phyloP scores from a whole-genome alignment of 2,797 vertebrate genomes.

The Brachymystax lenok region DNA sequence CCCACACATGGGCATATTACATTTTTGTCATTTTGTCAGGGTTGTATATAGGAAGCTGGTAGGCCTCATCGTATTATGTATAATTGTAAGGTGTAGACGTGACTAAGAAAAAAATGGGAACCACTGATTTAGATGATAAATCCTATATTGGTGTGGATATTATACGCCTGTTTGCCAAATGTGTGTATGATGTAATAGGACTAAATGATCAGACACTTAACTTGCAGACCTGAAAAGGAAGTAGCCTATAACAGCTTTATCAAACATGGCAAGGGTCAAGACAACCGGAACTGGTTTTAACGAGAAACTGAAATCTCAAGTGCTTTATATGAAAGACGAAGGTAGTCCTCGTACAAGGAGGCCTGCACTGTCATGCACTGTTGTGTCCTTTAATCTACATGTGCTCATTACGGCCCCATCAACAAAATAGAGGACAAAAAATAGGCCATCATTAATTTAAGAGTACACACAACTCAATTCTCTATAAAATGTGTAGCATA shows the following conservation, averaged over 20 bases:
- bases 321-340: conserved; percentile 12
- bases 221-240: background rate
- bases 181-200: background rate
- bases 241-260: background rate
- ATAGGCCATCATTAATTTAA: conserved; percentile 17
- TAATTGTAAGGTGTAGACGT: background rate
- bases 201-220: background rate
- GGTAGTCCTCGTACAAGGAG: conserved; percentile 11
- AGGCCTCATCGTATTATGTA: too few species aligned
- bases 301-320: conserved; percentile 18
- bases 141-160: background rate
- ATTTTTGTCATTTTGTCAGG: too few species aligned
- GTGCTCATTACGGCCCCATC: conserved; percentile 9
- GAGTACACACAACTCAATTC: conserved; percentile 16
- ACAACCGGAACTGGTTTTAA: conserved; percentile 10
- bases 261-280: conserved; percentile 1
- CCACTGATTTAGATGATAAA: background rate
- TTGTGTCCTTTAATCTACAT: conserved; percentile 16
- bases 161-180: background rate
- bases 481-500: conserved; percentile 52
- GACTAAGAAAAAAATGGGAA: background rate
- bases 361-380: conserved; percentile 6
- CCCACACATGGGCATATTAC: too few species aligned
- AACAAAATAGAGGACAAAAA: conserved; percentile 9
- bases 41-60: too few species aligned